Conservation (phyloP, 2,888 invertebrate species). For the Acronicta leporina region DNA sequence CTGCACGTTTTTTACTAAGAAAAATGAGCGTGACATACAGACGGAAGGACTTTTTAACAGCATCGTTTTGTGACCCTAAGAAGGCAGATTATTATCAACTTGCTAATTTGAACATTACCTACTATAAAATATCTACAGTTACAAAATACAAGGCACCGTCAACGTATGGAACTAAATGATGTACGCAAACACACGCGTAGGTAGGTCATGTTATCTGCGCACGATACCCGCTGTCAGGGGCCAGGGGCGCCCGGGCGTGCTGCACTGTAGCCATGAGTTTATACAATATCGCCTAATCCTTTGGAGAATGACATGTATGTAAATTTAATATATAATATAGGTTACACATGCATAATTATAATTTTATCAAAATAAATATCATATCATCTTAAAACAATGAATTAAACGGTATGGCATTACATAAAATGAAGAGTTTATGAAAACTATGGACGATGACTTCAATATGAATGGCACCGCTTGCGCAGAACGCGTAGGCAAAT, state of each 20-base stretch:
- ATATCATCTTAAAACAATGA: no score
- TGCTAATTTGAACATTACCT: no score
- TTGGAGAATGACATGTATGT: no score
- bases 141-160: conserved; percentile 3
- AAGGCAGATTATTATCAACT: conserved; percentile 10
- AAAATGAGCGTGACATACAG: no score
- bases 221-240: conserved; percentile 60
- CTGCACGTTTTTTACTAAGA: no score
- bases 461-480: conserved; percentile 60
- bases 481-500: conserved; percentile 51
- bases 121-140: conserved; percentile 5
- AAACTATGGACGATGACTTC: conserved; percentile 35
- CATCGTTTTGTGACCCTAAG: not conserved
- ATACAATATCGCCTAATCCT: conserved; percentile 22
- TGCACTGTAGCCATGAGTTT: conserved; percentile 35
- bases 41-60: no score
- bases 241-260: conserved; percentile 60
- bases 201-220: conserved; percentile 62
- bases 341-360: no score
- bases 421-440: not conserved
- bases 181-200: conserved; percentile 19
- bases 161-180: conserved; percentile 31
- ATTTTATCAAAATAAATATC: no score
- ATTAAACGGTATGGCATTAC: no score
- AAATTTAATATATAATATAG: no score